Evolutionary conservation across 2,797 vertebrate genomes (phyloP).

Genomic region (Harpagifer antarcticus): DNA sequence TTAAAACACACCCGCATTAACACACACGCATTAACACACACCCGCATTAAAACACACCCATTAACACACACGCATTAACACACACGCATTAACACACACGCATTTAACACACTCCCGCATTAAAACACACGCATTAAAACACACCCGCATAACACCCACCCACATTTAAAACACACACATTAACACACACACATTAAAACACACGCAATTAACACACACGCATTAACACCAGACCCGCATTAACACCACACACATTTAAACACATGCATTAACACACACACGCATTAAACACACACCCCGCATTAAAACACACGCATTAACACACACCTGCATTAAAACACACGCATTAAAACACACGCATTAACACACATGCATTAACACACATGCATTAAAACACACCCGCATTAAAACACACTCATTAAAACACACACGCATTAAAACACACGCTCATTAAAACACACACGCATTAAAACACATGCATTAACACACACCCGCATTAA

Average conservation of each 20-base stretch:
- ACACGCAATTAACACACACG: no score
- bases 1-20: background rate
- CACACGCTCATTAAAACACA: background rate
- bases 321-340: slow-evolving; percentile 8
- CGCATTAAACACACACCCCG: slow-evolving; percentile 1
- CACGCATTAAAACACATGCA: background rate
- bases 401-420: background rate
- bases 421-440: no score
- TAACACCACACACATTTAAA: slow-evolving; percentile 29
- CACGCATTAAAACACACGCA: no score
- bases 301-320: background rate
- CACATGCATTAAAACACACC: slow-evolving; percentile 5
- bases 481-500: slow-evolving; percentile 6
- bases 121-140: background rate
- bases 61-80: slow-evolving; percentile 16
- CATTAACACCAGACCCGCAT: background rate
- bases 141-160: no score
- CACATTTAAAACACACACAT: no score
- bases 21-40: slow-evolving; percentile 11
- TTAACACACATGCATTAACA: slow-evolving; percentile 16
- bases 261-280: slow-evolving; percentile 10
- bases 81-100: no score
- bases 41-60: no score
- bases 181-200: background rate
- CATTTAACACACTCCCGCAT: slow-evolving; percentile 27